Base-by-base conservation (phyloP, 2,797 vertebrate genomes). In the Cossypha caffra region DNA sequence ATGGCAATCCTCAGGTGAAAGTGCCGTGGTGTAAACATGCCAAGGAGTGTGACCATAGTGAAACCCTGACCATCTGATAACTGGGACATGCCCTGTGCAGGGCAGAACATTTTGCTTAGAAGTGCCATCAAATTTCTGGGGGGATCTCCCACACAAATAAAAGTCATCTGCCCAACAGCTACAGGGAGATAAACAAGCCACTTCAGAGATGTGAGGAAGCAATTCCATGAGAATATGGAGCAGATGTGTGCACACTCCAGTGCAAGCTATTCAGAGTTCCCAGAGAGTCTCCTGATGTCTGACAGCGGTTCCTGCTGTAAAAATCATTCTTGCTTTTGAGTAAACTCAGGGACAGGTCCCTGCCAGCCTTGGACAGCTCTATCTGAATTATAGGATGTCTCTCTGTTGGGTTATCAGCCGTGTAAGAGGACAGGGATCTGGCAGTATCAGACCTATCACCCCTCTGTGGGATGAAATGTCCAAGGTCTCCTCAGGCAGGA, bases 61-160 rank as follows among this genome's bases (percentile, higher is more conserved):
- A 73, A 90, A 96, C 77, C 76, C 28, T 57, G 82, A 72, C 87
- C 66, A 37, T 88, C 91, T 86, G 91, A 86, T 93, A 93, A 16
- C 40, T 43, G 47, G 55, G 81, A 71, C 23, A 0, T 86, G 61
- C 72, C 90, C 52, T 51, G 50, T 33, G 59, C 67, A 74, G 42
- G 48, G 28, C 71, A 79, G 62, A 37, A 0, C 11, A 42, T 61
- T 87, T 57, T 61, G 33, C 61, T 83, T 67, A 43, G 55, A 74
- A 86, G 81, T 50, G 38, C 45, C 52, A 63, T 38, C 61, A 62
- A 3, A 77, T 52, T 89, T 87, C 68, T 91, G 68, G 19, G 57
- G 78, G 63, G 71, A 38, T 50, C 48, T 93, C 59, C 63, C 71
- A 45, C 81, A 79, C 17, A 71, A 57, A 69, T 21, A 67, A 18